Conservation (phyloP, 2,797 vertebrate species). For the Stomatorhinus walkeri region DNA sequence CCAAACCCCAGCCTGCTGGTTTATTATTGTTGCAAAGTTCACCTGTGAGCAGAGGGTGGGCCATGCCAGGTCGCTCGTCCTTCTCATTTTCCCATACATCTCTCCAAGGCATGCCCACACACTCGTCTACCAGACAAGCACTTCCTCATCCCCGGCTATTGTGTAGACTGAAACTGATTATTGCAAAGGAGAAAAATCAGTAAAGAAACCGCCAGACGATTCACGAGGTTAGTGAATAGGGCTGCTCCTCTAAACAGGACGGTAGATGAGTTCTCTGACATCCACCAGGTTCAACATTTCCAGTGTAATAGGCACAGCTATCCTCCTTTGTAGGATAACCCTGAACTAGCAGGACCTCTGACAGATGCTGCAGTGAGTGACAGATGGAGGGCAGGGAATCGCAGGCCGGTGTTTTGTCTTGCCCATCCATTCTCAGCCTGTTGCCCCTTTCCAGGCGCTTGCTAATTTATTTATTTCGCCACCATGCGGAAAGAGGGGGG, state of each 20-base stretch:
- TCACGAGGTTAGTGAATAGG: background rate
- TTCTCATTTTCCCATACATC: slow-evolving; percentile 30
- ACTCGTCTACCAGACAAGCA: slow-evolving; percentile 48
- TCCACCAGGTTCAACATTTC: background rate
- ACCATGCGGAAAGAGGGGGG: slow-evolving; percentile 15
- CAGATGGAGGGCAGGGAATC: background rate
- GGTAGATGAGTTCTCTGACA: background rate
- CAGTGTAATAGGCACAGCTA: background rate
- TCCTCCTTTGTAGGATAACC: background rate
- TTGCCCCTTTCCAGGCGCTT: background rate
- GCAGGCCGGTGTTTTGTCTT: background rate
- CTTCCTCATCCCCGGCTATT: slow-evolving; percentile 15
- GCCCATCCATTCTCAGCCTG: background rate
- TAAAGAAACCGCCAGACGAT: background rate
- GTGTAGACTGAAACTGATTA: background rate
- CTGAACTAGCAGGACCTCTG: background rate
- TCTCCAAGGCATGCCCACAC: slow-evolving; percentile 35
- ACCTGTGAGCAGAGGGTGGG: slow-evolving; percentile 42
- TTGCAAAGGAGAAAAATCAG: background rate
- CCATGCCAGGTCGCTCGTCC: slow-evolving; percentile 40
- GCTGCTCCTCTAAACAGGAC: background rate
- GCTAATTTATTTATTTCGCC: slow-evolving; percentile 46
- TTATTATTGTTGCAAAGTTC: slow-evolving; percentile 52
- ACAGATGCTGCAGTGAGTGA: too few species aligned
- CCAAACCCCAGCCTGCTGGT: slow-evolving; percentile 44